A percentile compares a stretch with the other conserved stretches of the same genome.
Conservation (phyloP, 2,888 invertebrate genomes). For the Augochlorella aurata region DNA sequence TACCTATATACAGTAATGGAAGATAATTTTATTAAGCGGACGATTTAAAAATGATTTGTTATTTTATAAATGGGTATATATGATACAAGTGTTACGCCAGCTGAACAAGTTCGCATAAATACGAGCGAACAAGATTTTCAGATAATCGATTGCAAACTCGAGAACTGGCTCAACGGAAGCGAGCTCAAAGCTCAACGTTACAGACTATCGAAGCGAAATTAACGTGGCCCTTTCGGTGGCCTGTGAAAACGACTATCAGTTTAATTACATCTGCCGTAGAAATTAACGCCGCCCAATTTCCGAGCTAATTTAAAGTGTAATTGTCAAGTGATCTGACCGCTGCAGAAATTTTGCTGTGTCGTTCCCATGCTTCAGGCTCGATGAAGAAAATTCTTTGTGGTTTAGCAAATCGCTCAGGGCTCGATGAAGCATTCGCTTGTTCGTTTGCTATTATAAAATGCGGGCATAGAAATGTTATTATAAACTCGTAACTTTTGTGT, state of each 20-base stretch:
- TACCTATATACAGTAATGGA: too few relatives aligned
- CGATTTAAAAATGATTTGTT: too few relatives aligned
- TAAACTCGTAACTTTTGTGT: too few relatives aligned
- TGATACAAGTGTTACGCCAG: too few relatives aligned
- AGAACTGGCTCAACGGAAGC: conserved; percentile 9
- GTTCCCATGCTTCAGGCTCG: background rate
- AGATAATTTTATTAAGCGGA: too few relatives aligned
- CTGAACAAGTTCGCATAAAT: background rate
- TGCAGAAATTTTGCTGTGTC: conserved; percentile 41
- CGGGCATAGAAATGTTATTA: too few relatives aligned
- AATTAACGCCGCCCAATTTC: conserved; percentile 64
- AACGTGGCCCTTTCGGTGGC: conserved; percentile 57
- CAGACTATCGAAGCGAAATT: conserved; percentile 59
- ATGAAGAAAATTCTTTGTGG: background rate
- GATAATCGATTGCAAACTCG: conserved; percentile 11
- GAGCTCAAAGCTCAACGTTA: conserved; percentile 46
- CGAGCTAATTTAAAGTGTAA: conserved; percentile 63
- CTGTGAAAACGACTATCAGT: conserved; percentile 67
- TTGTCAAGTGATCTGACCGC: conserved; percentile 63
- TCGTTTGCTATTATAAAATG: background rate
- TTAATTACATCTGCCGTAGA: conserved; percentile 65
- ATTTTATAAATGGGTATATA: background rate
- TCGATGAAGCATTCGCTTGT: background rate
- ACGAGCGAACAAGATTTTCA: background rate
- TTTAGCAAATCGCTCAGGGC: background rate